A percentile compares a stretch with the other conserved stretches of the same genome.
Conservation (phyloP, 1,140 invertebrate genomes). For the Aricia agestis region DNA sequence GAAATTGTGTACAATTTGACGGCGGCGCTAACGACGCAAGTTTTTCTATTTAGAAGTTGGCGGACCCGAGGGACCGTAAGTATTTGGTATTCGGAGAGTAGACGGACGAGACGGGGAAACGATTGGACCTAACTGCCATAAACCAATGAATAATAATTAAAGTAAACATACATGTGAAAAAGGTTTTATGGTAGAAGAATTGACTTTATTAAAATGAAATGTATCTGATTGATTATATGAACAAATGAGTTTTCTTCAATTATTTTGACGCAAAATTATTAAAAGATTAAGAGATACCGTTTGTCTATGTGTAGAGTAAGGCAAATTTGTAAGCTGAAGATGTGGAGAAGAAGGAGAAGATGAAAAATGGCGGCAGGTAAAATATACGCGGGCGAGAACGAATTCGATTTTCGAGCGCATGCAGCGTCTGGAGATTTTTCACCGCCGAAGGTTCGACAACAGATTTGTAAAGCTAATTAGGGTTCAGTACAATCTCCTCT, state of each 20-base stretch:
- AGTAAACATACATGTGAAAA: too few species aligned
- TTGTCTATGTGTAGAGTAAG: background rate
- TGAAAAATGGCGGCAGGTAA: background rate
- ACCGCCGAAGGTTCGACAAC: conserved; percentile 11
- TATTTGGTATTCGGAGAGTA: conserved; percentile 14
- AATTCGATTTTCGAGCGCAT: conserved; percentile 6
- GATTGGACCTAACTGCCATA: background rate
- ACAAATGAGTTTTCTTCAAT: too few species aligned
- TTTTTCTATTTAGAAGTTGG: conserved; percentile 24
- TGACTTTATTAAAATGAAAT: too few species aligned
- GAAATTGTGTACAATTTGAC: conserved; percentile 18
- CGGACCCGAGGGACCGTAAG: conserved; percentile 13
- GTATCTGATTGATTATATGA: too few species aligned
- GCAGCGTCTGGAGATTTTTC: conserved; percentile 12
- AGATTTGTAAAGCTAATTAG: conserved; percentile 16
- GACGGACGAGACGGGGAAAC: background rate
- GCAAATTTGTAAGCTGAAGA: background rate
- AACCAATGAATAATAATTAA: background rate
- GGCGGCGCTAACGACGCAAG: conserved; percentile 19
- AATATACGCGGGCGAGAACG: conserved; percentile 6
- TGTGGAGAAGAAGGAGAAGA: background rate
- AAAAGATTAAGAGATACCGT: too few species aligned
- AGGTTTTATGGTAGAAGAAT: too few species aligned
- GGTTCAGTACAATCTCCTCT: conserved; percentile 6
- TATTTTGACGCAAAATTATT: too few species aligned